These are phyloP conservation scores for Dolomedes plantarius DNA, from an alignment of 2,888 invertebrate genomes.

Conservation along the genomic window DNA sequence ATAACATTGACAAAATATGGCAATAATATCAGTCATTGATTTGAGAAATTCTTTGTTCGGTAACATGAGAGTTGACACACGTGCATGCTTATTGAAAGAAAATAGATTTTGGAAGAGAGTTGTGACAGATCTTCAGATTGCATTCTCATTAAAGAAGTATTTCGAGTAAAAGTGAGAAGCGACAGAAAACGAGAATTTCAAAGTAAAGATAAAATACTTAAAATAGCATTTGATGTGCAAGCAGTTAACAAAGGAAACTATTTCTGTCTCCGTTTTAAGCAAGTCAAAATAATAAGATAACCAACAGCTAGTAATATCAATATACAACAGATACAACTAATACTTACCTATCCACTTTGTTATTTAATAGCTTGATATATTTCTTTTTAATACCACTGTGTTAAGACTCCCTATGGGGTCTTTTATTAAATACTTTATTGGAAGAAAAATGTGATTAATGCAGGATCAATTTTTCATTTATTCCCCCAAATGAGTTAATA, in stretches of 20 bases:
- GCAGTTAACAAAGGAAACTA: neutral
- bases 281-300: neutral
- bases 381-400: neutral
- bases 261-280: neutral
- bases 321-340: neutral
- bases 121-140: neutral
- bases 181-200: neutral
- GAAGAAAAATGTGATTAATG: neutral
- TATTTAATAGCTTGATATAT: neutral
- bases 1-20: too few relatives aligned
- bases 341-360: neutral
- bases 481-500: too few relatives aligned
- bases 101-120: neutral
- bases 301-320: neutral
- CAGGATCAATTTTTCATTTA: neutral
- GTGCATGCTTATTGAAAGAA: neutral
- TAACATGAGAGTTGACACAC: too few relatives aligned
- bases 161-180: neutral
- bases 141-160: neutral
- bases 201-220: neutral
- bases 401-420: neutral
- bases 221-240: neutral
- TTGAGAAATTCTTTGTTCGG: too few relatives aligned
- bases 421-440: neutral
- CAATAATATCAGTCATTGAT: too few relatives aligned